Evolutionary conservation across 2,888 invertebrate species (phyloP), one percentile per base, ranked within the genome.

Genomic region (Mactromeris polynyma): DNA sequence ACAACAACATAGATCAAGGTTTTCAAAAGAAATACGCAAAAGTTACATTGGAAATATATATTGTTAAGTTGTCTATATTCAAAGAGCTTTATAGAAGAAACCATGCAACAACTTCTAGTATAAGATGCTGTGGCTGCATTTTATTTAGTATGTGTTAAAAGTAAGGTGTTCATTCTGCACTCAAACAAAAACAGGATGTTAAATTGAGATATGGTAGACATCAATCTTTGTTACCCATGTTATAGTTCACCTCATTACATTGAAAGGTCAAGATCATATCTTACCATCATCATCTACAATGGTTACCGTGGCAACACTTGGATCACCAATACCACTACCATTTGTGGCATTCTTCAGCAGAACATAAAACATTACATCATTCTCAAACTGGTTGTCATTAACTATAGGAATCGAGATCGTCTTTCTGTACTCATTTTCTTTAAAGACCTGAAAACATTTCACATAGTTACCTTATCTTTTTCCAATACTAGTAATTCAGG

Each of bases 261-360:
- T 80, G 0, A n/a, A 80, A 38, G 42, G 77, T 77, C n/a, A 73
- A 36, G 26, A 17, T n/a, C 58, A 42, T 78, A 36, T 81, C 94
- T 90, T 89, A 96, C 96, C 96, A 86, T 96, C 96, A 91, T 96
- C 96, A 91, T 96, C 96, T 36, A 96, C 95, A 83, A 96, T 95
- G 51, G 95, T 95, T 69, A 96, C 93, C 80, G 95, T 93, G n/a
- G 96, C 92, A 42, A 96, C 94, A 90, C 94, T 96, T 21, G 96
- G 96, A 85, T 96, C 96, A 4, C 96, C 96, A 11, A 96, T 87
- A 2, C 94, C 94, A 26, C 93, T 93, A 64, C 94, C 94, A 31
- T 93, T 94, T n/a, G 90, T 86, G 2, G 96, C 95, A 86, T 96
- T 96, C 91, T 96, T 96, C 87, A 96, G 94, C 33, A 96, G 93